Conservation (phyloP, 1,140 invertebrate species). For the Sipha flava region DNA sequence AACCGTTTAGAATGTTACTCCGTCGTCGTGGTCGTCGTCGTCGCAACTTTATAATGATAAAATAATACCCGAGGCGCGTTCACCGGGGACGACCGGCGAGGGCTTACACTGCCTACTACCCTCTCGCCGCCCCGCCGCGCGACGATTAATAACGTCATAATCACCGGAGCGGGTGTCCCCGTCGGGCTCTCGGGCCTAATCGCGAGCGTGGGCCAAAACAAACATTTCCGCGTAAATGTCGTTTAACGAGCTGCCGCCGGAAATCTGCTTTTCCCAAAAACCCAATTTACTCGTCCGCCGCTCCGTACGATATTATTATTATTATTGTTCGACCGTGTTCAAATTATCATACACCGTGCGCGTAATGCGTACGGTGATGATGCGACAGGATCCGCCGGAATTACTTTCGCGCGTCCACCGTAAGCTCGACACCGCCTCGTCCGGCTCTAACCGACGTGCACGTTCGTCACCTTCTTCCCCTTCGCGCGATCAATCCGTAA, state of each 20-base stretch:
- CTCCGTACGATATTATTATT: not conserved
- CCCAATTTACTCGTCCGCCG: not conserved
- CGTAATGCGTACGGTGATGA: no score
- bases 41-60: constrained; percentile 27
- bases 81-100: no score
- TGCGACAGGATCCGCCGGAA: no score
- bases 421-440: no score
- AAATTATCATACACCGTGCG: not conserved
- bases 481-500: no score
- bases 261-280: constrained; percentile 1
- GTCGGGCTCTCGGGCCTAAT: not conserved
- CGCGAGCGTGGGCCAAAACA: not conserved
- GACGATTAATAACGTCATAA: not conserved
- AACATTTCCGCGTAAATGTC: not conserved
- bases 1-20: constrained; percentile 22
- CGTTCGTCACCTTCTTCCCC: no score
- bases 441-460: no score
- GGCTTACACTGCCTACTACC: no score
- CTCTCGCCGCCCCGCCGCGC: not conserved
- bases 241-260: not conserved
- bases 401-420: no score
- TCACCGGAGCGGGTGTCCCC: no score
- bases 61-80: constrained; percentile 21
- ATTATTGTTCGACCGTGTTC: not conserved
- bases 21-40: not conserved